phyloP scores from a whole-genome alignment of 30 jellyfish, hydroid and myxozoan genomes.

The Calvadosia cruxmelitensis region DNA sequence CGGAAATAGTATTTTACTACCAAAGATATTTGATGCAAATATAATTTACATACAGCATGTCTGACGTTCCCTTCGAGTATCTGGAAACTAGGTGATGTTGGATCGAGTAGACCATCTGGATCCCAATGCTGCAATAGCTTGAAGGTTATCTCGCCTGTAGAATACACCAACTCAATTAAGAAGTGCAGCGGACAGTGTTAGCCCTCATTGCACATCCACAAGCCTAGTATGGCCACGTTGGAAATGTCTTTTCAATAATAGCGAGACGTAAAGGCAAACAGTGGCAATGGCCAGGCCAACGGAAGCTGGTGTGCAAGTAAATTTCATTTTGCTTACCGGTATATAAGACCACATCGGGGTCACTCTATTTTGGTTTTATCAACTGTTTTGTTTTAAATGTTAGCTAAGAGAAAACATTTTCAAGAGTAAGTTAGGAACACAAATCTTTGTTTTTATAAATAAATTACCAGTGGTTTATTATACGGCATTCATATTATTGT shows the following conservation, averaged over 20 bases:
- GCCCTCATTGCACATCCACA: no score
- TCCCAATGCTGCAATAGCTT: conserved; percentile 90
- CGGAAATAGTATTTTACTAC: neutral
- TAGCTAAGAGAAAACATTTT: no score
- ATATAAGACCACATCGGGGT: neutral
- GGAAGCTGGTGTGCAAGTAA: no score
- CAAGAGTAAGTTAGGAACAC: no score
- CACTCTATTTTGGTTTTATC: neutral
- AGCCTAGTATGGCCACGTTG: no score
- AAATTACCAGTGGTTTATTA: no score
- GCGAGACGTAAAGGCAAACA: neutral
- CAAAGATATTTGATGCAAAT: neutral
- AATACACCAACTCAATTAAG: no score
- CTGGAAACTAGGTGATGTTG: conserved; percentile 63
- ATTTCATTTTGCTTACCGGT: neutral
- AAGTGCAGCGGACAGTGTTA: no score
- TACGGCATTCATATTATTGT: neutral
- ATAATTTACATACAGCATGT: conserved; percentile 52
- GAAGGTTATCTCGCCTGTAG: conserved; percentile 86
- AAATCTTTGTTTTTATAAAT: no score
- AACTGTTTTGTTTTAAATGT: no score
- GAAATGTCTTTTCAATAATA: neutral
- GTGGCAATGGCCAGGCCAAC: neutral
- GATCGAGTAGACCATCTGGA: conserved; percentile 55
- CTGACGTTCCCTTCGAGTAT: conserved; percentile 85